Evolutionary conservation across 2,797 vertebrate species (phyloP).

Genomic region (Melanogrammus aeglefinus): DNA sequence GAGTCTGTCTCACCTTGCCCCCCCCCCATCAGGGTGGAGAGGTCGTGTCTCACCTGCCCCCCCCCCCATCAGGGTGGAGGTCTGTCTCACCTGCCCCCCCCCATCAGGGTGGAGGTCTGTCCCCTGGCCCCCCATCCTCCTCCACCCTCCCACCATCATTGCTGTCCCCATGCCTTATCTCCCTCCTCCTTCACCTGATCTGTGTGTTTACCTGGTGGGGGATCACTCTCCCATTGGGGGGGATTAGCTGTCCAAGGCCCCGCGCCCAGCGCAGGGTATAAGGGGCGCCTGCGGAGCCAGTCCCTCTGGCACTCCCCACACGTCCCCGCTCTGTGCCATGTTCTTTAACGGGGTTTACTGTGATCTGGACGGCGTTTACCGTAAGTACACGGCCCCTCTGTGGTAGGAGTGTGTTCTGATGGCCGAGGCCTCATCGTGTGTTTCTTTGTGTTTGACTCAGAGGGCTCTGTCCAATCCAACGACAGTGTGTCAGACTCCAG

Average conservation of each 20-base stretch:
- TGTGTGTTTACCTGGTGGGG: conserved; percentile 76
- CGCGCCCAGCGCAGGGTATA: conserved; percentile 61
- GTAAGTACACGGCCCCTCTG: conserved; percentile 59
- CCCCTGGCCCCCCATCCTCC: neutral
- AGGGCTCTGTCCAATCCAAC: conserved; percentile 82
- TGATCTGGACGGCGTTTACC: conserved; percentile 62
- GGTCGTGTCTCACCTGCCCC: too few relatives aligned
- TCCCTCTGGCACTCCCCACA: neutral
- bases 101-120: too few relatives aligned
- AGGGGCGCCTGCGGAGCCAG: conserved; percentile 43
- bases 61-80: too few relatives aligned
- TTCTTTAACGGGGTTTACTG: conserved; percentile 73
- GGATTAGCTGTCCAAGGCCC: conserved; percentile 85
- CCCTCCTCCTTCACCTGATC: conserved; percentile 65
- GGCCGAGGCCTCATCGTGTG: conserved; percentile 11
- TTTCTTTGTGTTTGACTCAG: conserved; percentile 53
- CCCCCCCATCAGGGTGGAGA: too few relatives aligned
- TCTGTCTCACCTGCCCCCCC: too few relatives aligned
- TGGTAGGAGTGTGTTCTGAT: conserved; percentile 15
- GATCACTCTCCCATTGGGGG: conserved; percentile 73
- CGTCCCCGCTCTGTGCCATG: conserved; percentile 48
- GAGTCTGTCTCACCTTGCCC: too few relatives aligned
- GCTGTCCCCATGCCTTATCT: conserved; percentile 39
- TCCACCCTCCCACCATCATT: neutral
- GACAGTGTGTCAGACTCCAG: conserved; percentile 86